Percentiles rank a stretch among this genome's conserved stretches.
These are phyloP conservation scores for Thunnus maccoyii DNA, from an alignment of 2,113 vertebrate genomes.

Conservation along the genomic window DNA sequence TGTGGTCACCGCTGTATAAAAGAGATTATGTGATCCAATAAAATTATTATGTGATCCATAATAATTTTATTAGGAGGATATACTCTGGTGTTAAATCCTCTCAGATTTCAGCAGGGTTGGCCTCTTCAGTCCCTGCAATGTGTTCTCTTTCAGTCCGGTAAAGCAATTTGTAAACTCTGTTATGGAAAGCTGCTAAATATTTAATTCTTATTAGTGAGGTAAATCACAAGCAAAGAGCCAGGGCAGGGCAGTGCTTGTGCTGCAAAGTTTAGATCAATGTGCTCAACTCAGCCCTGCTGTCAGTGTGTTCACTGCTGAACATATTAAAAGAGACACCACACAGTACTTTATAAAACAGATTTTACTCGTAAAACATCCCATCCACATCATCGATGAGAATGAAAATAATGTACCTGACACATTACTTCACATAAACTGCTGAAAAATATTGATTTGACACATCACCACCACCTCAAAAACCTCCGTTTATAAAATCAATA, in stretches of 20 bases:
- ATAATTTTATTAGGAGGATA: neutral
- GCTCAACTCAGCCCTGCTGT: no score
- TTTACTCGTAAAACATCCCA: constrained; percentile 65
- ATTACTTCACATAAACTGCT: constrained; percentile 11
- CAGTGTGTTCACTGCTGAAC: neutral
- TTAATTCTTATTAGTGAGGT: constrained; percentile 14
- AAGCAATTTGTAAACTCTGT: neutral
- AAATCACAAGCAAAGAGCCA: neutral
- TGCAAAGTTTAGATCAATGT: neutral
- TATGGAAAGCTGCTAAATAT: constrained; percentile 34
- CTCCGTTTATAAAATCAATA: neutral
- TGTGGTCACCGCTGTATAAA: neutral
- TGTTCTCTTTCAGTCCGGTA: neutral
- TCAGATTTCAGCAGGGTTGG: neutral
- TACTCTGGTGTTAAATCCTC: neutral
- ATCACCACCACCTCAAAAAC: constrained; percentile 13
- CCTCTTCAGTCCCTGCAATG: neutral
- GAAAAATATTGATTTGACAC: constrained; percentile 30
- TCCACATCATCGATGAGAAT: constrained; percentile 40
- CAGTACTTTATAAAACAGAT: constrained; percentile 30
- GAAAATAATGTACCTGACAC: constrained; percentile 20
- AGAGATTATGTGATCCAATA: neutral
- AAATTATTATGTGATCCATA: no score
- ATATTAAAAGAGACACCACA: constrained; percentile 5
- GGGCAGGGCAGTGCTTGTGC: no score